Percentiles rank a stretch among this genome's conserved stretches.
Conservation (phyloP, 2,888 invertebrate species). For the Drosophila demipolita region DNA sequence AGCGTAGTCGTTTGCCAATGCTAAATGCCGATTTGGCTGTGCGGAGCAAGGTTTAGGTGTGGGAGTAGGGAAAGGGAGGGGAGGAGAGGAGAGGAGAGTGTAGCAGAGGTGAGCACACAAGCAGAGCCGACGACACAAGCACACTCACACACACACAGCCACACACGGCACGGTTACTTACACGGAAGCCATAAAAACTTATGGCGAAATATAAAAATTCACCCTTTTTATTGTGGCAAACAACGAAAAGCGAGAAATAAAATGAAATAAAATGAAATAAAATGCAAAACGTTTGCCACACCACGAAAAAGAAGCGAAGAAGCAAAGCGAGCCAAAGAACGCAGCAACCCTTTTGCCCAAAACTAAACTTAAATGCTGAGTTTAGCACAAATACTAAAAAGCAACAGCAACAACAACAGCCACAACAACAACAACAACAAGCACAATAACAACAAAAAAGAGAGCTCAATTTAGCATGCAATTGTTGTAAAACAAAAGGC, state of each 20-base stretch:
- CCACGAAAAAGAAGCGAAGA: slow-evolving; percentile 3
- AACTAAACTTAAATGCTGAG: slow-evolving; percentile 76
- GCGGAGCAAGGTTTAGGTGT: not conserved
- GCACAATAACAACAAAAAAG: slow-evolving; percentile 15
- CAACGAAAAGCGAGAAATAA: slow-evolving; percentile 70
- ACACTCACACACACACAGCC: slow-evolving; percentile 27
- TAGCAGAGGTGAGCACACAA: not conserved
- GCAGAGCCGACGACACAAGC: slow-evolving; percentile 59
- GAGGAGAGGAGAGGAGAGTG: not conserved
- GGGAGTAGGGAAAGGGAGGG: not conserved
- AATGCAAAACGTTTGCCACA: slow-evolving; percentile 73
- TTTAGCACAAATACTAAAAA: slow-evolving; percentile 70
- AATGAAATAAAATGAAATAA: slow-evolving; percentile 78
- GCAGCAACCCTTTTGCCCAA: slow-evolving; percentile 67
- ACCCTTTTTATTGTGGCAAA: slow-evolving; percentile 80
- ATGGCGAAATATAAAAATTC: slow-evolving; percentile 79
- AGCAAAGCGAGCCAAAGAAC: slow-evolving; percentile 27
- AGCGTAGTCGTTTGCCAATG: slow-evolving; percentile 13
- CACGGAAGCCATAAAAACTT: slow-evolving; percentile 82
- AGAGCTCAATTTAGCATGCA: slow-evolving; percentile 57
- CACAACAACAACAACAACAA: slow-evolving; percentile 4
- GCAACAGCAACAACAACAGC: slow-evolving; percentile 5
- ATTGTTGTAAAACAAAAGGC: slow-evolving; percentile 78
- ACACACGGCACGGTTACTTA: slow-evolving; percentile 39
- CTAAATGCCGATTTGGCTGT: slow-evolving; percentile 29